Percentiles rank a stretch among this genome's conserved stretches.
Conservation (phyloP, 2,888 invertebrate species). For the Melangyna quadrimaculata region DNA sequence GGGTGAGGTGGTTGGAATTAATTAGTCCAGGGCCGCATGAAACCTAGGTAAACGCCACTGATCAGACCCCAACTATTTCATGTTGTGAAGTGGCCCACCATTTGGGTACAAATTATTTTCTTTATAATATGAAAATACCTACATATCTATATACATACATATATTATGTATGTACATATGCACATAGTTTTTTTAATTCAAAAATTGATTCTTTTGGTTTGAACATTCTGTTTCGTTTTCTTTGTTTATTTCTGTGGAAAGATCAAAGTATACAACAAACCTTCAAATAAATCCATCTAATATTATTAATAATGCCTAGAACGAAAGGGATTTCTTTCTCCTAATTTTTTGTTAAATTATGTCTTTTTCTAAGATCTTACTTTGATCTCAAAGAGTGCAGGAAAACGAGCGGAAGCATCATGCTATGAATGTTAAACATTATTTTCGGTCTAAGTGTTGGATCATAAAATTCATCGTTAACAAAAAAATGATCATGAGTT, state of each 20-base stretch:
- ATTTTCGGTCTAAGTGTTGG: neutral
- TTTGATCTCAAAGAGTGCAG: neutral
- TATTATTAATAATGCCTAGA: neutral
- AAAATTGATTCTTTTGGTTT: no score
- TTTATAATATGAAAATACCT: no score
- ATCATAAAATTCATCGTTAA: neutral
- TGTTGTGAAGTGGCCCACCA: no score
- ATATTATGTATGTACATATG: no score
- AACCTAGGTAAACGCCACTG: no score
- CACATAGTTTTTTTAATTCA: no score
- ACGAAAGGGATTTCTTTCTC: neutral
- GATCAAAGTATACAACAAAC: neutral
- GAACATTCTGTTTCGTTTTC: no score
- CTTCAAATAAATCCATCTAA: neutral
- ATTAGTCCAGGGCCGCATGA: no score
- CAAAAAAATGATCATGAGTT: neutral
- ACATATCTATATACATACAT: no score
- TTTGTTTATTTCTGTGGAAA: neutral
- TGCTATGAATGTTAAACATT: neutral
- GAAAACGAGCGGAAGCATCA: neutral
- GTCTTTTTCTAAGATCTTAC: neutral
- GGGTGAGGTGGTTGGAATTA: no score
- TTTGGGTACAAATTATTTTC: no score
- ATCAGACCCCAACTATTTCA: no score
- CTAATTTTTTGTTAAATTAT: neutral